Base-by-base conservation (phyloP, 2,888 invertebrate genomes). In the Caenorhabditis sulstoni region DNA sequence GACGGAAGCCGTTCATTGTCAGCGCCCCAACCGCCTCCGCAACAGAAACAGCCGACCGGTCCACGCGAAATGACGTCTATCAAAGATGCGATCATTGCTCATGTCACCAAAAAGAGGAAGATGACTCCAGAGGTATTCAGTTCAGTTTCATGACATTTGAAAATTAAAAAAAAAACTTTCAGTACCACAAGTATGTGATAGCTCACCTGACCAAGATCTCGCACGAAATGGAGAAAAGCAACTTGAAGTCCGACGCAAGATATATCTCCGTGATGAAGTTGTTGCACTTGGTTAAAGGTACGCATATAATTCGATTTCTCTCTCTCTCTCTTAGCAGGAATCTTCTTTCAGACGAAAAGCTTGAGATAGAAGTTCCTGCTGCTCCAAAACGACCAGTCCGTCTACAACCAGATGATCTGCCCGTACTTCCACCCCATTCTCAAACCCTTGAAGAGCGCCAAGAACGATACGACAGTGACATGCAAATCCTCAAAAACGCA, bases 61-160 rank as follows among this genome's bases (percentile, higher is more conserved):
- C 39, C 55, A 11, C 2, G 1, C 14, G 22, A 41, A 11, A 23
- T 73, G 50, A 45, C 58, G 7, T 35, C 20, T 8, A 73, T 73
- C 7, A 12, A 18, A 11, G 73, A 73, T 16, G 73, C 73, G 1
- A 73, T 73, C 16, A 18, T 58, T 44, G 29, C 39, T n/a, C 73
- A 73, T 23, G 35, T 64, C 12, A 73, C 35, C n/a, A 64, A 64
- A 20, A 29, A 11, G 1, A 49, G 45, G 3, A 64, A 64, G 44
- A 64, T 73, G 64, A 64, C 64, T 41, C 64, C 73, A 2, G 58
- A 64, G 70, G 70, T 70, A 18, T 37, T 35, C 39, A 37, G n/a
- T 11, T 39, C 5, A 23, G 1, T 35, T 3, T 41, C 9, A n/a
- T 0, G 12, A 18, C 14, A 14, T 23, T 16, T 14, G 12, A 12